Conservation (phyloP, 2,888 invertebrate species). For the Acronicta psi region DNA sequence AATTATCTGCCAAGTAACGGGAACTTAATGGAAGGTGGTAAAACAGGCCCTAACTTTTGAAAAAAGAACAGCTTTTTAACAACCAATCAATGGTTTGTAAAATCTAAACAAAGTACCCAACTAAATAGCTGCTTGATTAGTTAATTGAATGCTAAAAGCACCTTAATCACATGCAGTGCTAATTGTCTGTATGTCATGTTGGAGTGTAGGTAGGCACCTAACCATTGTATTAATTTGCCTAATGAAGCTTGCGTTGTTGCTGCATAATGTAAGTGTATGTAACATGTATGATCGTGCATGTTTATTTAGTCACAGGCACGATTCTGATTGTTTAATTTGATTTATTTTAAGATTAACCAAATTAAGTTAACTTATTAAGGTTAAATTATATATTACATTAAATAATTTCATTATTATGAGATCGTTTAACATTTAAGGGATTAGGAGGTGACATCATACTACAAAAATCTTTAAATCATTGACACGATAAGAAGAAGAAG, state of each 20-base stretch:
- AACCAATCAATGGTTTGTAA: background rate
- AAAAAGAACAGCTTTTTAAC: background rate
- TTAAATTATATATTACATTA: too few species aligned
- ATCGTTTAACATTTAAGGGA: too few species aligned
- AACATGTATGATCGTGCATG: conserved; percentile 13
- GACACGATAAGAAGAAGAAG: too few species aligned
- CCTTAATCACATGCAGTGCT: conserved; percentile 36
- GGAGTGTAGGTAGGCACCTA: conserved; percentile 11
- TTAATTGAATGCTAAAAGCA: conserved; percentile 42
- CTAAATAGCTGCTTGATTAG: conserved; percentile 18
- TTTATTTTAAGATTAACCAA: conserved; percentile 2
- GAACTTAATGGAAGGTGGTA: too few species aligned
- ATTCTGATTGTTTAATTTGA: conserved; percentile 33
- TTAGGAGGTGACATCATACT: too few species aligned
- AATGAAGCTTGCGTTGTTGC: conserved; percentile 24
- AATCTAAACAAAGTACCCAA: conserved; percentile 10
- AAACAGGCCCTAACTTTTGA: too few species aligned
- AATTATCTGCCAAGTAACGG: too few species aligned
- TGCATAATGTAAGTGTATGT: conserved; percentile 21
- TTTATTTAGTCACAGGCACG: conserved; percentile 6
- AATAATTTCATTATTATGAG: too few species aligned
- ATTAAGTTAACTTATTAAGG: too few species aligned
- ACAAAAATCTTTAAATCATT: too few species aligned
- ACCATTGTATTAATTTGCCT: conserved; percentile 49
- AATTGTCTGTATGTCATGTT: conserved; percentile 44